Base-by-base conservation (phyloP, 2,888 invertebrate genomes). In the Clivina fossor region DNA sequence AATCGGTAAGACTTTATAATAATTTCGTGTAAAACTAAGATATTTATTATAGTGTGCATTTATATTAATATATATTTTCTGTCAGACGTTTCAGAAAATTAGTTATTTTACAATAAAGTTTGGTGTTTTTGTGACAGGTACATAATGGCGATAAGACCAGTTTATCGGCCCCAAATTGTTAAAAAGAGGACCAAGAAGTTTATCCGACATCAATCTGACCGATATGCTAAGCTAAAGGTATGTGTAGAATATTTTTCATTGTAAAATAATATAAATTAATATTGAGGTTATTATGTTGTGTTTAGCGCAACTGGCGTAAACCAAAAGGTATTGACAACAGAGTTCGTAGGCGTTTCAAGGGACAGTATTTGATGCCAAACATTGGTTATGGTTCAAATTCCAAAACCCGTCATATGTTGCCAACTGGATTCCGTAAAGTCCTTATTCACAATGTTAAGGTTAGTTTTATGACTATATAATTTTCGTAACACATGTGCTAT, bases 311-410 rank as follows among this genome's bases (percentile, higher is more conserved):
- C 85, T 99, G 99, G 99, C 88, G 99, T 74, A 99, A 97, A 80
- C 99, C 99, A 15, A 97, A 97, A 80, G 99, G 99, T 93, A 99
- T 99, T 78, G 99, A 99, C 80, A 99, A 99, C 86, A 86, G 98
- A 78, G 98, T 99, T 43, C 88, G 99, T 66, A 88, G 99, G 74
- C 86, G 97, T 66, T 99, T 99, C 82, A 99, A 99, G 89, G 99
- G 99, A 22, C 97, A 97, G 74, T 94, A 89, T 73, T 79, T 93
- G 80, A 99, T 99, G 99, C 99, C 99, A 63, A 96, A 88, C 74
- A 96, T 99, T 75, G 99, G 99, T 84, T 99, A 97, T 74, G 98
- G 99, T 64, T 93, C 94, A 66, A 90, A 90, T 76, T 88, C 90
- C 73, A 90, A 89, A 72, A 96, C 96, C 58, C 89, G 88, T 72